Base-by-base conservation (phyloP, 2,888 invertebrate species). In the Lithophane ornitopus region DNA sequence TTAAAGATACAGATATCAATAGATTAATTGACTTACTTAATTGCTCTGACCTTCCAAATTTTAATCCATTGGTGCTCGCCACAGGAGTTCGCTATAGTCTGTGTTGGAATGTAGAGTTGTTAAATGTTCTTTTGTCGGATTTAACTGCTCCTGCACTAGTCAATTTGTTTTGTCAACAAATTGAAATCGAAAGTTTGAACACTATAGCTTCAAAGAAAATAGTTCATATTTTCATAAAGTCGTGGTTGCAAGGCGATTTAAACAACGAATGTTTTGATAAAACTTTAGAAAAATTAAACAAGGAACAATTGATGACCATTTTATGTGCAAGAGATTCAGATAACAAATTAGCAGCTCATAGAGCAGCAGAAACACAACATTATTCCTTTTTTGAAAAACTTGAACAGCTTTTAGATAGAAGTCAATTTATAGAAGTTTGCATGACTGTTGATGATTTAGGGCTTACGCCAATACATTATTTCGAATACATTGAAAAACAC, bases 31-130 rank as follows among this genome's bases (percentile, higher is more conserved):
- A 75, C 46, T 49, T 82, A 34, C 74, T 79, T 39, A 56, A 63
- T 7, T 82, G 82, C 26, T 68, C 56, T 63, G 82, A 82, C 63
- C 63, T 81, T 34, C 81, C 81, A 52, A 22, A 14, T 8, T 75
- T 28, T 68, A 82, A 81, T 73, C 69, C 81, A 14, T 54, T 82
- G 14, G 62, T 34, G 26, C 46, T 69, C 16, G 34, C 61, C 19
- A 59, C 56, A 39, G 46, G 54, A 68, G 46, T 49, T 16, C 44
- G 59, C 11, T 19, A 28, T 14, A 62, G 22, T 39, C 28, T 67
- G 6, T 7, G 16, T 52, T 39, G 54, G 22, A 76, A 78, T 41
- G 4, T 39, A 22, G 46, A 71, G 26, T 39, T 78, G 11, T 41
- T 78, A 28, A 19, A 61, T 28, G 3, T 54, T 28, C 54, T 78